Conservation (phyloP, 2,797 vertebrate species). For the Notamacropus eugenii region DNA sequence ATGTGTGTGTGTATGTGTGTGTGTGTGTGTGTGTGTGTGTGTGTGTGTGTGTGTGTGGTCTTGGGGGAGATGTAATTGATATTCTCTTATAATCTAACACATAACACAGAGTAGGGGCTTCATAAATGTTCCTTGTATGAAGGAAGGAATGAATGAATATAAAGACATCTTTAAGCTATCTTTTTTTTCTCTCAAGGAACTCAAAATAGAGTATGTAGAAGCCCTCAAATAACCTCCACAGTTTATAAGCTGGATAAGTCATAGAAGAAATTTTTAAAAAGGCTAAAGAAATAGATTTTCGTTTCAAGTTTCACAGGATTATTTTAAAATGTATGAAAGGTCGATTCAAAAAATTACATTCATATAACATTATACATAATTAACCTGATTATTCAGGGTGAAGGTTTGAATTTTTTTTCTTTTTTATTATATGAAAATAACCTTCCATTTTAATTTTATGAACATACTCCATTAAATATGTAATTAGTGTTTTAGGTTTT, state of each 20-base stretch:
- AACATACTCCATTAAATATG: constrained; percentile 25
- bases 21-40: not conserved
- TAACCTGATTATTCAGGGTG: constrained; percentile 34
- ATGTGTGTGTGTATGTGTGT: not conserved
- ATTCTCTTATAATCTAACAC: not conserved
- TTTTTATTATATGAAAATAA: constrained; percentile 61
- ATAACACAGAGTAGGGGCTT: not conserved
- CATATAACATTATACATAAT: constrained; percentile 53
- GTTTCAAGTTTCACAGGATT: constrained; percentile 51
- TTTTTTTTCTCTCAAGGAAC: constrained; percentile 42
- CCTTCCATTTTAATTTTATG: constrained; percentile 46
- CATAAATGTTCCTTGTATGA: not conserved
- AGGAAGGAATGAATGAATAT: not conserved
- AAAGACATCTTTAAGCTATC: constrained; percentile 33
- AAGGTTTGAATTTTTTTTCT: constrained; percentile 38
- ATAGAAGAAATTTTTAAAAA: constrained; percentile 15
- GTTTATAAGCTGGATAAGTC: constrained; percentile 36
- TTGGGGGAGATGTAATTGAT: not conserved
- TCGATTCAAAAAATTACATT: constrained; percentile 53
- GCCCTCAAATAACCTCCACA: constrained; percentile 21
- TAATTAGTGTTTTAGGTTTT: constrained; percentile 61
- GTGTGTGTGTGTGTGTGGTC: not conserved
- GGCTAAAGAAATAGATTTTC: constrained; percentile 52
- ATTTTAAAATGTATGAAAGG: constrained; percentile 65
- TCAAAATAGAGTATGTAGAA: constrained; percentile 56